Base-by-base conservation (phyloP, 1,140 invertebrate genomes). In the Aphis gossypii region DNA sequence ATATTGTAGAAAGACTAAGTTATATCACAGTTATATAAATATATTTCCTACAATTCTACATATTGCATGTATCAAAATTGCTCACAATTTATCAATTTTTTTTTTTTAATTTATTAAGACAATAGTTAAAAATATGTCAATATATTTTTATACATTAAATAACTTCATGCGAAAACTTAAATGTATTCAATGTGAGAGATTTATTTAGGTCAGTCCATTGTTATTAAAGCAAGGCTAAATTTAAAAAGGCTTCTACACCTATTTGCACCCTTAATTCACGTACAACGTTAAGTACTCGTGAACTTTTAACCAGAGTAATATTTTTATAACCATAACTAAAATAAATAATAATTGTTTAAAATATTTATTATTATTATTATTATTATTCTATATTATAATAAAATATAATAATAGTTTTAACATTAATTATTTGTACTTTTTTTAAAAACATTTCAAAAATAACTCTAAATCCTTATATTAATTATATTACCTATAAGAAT, bases 171-270 rank as follows among this genome's bases (percentile, higher is more conserved):
- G 35, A 60, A 90, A 90, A 90, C 11, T 44, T 20, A 6, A 90
- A 90, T 44, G 3, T 25, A 21, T 44, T 30, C 11, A 60, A n/a
- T 76, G 14, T 14, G 5, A 68, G 18, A 90, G 14, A 90, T 68
- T 60, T 84, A 93, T 51, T 86, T 41, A 51, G 92, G 92, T 93
- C 82, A 93, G 30, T 56, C 46, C 38, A 93, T 86, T 93, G 48
- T 93, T 93, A 86, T 93, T 44, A 84, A 93, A 41, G 1, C 82
- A 41, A 93, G 92, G 82, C 9, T 93, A 86, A 41, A 93, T 44
- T 93, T 84, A 38, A 41, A 93, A 93, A 86, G 92, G 92, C 82
- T 93, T 93, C 92, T 41, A 93, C 14, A 25, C 25, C 11, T 82
- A 51, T 56, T 86, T 86, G 2, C 11, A 30, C 54, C 41, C 38